These are phyloP conservation scores for Piscicola geometra DNA, from an alignment of 2,888 invertebrate genomes.

Conservation along the genomic window DNA sequence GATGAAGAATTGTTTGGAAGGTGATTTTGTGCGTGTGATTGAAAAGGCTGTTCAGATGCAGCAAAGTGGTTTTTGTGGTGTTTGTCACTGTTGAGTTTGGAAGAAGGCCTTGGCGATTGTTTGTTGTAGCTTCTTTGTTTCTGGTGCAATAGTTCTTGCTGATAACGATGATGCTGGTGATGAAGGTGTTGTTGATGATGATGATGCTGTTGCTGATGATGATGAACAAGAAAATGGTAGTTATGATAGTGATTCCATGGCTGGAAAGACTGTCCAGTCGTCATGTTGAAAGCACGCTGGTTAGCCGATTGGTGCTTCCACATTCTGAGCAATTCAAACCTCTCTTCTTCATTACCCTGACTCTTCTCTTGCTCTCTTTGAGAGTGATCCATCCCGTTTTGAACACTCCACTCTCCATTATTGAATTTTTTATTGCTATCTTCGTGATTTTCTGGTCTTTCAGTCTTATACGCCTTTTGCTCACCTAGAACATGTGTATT, in stretches of 20 bases:
- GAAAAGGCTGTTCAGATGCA: not conserved
- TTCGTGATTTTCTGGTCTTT: not conserved
- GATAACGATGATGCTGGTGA: not conserved
- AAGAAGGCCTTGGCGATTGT: too few species aligned
- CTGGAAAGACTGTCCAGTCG: constrained; percentile 14
- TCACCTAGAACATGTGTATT: not conserved
- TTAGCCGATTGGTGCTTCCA: not conserved
- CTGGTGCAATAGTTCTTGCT: not conserved
- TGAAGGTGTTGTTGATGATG: not conserved
- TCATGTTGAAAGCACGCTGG: not conserved
- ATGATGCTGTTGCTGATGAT: not conserved
- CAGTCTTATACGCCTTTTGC: not conserved
- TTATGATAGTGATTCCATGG: constrained; percentile 21
- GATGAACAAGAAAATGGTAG: constrained; percentile 6
- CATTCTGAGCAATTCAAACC: not conserved
- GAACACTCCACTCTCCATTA: not conserved
- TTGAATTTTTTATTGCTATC: not conserved
- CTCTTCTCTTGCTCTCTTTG: not conserved
- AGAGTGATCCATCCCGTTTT: not conserved
- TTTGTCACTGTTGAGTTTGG: not conserved
- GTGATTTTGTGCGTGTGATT: not conserved
- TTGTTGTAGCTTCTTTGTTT: too few species aligned
- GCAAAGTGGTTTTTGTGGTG: not conserved
- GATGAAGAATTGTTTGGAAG: too few species aligned
- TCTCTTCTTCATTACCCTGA: not conserved